These are phyloP conservation scores for Oreochromis mossambicus DNA, from an alignment of 2,797 vertebrate genomes.

Conservation along the genomic window DNA sequence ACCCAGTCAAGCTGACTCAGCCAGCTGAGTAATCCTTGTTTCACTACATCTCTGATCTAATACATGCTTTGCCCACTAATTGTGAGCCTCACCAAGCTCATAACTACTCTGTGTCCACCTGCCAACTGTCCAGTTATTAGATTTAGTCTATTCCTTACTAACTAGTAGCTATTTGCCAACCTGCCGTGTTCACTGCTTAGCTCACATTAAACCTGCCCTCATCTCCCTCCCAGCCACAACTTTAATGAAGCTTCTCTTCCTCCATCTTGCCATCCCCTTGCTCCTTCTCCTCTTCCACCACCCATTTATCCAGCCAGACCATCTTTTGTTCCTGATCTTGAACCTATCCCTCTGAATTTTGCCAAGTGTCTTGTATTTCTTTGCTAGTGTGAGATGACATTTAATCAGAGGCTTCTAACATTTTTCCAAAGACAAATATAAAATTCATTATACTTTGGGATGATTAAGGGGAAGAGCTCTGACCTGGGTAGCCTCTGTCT, in stretches of 20 bases:
- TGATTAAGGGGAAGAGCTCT: background rate
- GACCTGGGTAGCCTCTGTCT: background rate
- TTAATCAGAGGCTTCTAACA: background rate
- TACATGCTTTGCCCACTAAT: background rate
- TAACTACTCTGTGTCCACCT: background rate
- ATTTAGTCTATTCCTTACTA: background rate
- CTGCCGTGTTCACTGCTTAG: background rate
- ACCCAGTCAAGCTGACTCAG: background rate
- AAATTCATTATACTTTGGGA: background rate
- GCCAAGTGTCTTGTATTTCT: background rate
- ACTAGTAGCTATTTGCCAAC: background rate
- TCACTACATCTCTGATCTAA: background rate
- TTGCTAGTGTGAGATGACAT: background rate
- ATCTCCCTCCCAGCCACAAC: background rate
- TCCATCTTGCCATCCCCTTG: background rate
- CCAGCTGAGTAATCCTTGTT: background rate
- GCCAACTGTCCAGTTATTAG: background rate
- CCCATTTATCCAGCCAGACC: background rate
- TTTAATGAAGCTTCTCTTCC: background rate
- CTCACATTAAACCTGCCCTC: background rate
- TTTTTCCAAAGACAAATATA: background rate
- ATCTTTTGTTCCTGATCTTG: background rate
- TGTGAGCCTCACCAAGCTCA: background rate
- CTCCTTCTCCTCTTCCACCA: background rate
- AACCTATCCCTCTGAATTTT: background rate